Evolutionary conservation across 2,113 vertebrate species (phyloP), one percentile per base, ranked within the genome.

Genomic region (Cygnus buccinator): DNA sequence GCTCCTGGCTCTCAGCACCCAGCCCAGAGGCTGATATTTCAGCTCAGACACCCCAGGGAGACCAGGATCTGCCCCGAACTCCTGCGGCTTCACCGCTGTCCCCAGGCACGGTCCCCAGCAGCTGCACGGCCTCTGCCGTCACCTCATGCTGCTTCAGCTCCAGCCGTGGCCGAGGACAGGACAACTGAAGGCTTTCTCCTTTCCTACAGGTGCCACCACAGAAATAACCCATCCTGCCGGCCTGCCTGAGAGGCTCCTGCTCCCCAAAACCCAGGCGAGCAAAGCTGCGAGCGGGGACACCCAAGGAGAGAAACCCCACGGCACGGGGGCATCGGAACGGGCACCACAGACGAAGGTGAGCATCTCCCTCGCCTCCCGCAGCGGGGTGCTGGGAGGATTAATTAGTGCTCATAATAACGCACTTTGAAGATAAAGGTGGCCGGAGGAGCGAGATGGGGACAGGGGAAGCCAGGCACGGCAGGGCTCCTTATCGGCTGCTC

Each of bases 401-500:
- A 80, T 55, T 39, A 39, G 37, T 21, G 31, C 43, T 55, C 12
- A 37, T 26, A 55, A 66, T 26, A 55, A 66, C 54, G 76, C 31
- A 43, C 76, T 66, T 66, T 66, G 61, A 79, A 79, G 48, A 66
- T 80, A 26, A 96, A 81, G 50, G 77, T 0, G 2, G n/a, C 48
- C 0, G 11, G 4, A 2, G 58, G 84, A 52, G 83, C 59, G 68
- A 80, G 71, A n/a, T 2, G 18, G 61, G 74, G 84, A 80, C 2
- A 6, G 31, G 78, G 70, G 73, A 81, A 28, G 33, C 65, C 57
- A 19, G 59, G 28, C 61, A 3, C 0, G 10, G 35, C 2, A 3
- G 54, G 72, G 92, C 59, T 88, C 31, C 91, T 94, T 81, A 94
- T 93, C 73, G 83, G 57, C 57, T 17, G 83, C 23, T 88, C 84